Percentiles rank a stretch among this genome's conserved stretches.
phyloP scores from a whole-genome alignment of 2,888 invertebrate genomes.

The Rosalia funebris region DNA sequence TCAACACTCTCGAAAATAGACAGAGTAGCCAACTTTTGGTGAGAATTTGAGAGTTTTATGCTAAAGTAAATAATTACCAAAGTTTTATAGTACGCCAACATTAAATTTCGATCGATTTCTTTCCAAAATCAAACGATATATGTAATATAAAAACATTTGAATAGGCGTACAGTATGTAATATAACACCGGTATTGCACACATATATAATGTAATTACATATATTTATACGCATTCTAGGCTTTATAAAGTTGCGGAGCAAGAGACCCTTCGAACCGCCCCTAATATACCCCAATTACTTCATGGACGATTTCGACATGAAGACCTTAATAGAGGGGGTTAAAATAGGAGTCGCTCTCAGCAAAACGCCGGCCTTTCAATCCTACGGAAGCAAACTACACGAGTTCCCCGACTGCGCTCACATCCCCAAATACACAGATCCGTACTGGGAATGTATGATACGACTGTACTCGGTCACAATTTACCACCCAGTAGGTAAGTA shows the following conservation, averaged over 20 bases:
- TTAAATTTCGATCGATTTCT: too few relatives aligned
- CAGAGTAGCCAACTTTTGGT: too few relatives aligned
- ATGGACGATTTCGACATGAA: constrained; percentile 82
- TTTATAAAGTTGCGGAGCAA: constrained; percentile 79
- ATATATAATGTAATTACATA: too few relatives aligned
- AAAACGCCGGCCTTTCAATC: constrained; percentile 80
- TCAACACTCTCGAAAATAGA: too few relatives aligned
- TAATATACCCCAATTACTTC: constrained; percentile 93
- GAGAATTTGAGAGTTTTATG: too few relatives aligned
- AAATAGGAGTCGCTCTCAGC: constrained; percentile 83
- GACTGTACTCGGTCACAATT: constrained; percentile 83
- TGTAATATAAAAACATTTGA: too few relatives aligned
- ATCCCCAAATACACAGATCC: constrained; percentile 76
- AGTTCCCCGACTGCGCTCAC: constrained; percentile 82
- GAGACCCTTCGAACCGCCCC: constrained; percentile 88
- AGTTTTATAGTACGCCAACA: too few relatives aligned
- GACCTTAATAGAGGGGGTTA: constrained; percentile 85
- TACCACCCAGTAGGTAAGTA: constrained; percentile 80
- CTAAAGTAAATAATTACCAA: too few relatives aligned
- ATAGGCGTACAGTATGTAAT: too few relatives aligned
- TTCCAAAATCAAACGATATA: too few relatives aligned
- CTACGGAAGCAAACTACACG: constrained; percentile 77
- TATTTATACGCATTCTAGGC: constrained; percentile 32
- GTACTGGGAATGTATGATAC: constrained; percentile 90
- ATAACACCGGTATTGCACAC: too few relatives aligned